Evolutionary conservation across 1,140 invertebrate species (phyloP).

Genomic region (Leucophenga varia): DNA sequence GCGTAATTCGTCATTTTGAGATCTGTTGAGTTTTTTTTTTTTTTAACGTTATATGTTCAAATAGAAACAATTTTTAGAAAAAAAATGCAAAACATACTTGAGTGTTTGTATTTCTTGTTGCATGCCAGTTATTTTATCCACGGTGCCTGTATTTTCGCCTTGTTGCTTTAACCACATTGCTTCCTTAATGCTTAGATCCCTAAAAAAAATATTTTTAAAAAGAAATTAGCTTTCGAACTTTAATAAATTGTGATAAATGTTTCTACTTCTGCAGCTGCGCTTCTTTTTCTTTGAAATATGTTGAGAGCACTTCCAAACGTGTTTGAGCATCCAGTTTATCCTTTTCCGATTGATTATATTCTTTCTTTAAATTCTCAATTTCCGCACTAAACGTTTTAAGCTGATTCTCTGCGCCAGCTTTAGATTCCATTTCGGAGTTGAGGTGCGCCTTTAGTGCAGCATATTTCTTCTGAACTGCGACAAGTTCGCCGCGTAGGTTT

Average conservation of each 20-base stretch:
- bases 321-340: constrained; percentile 80
- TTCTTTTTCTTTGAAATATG: constrained; percentile 88
- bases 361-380: constrained; percentile 61
- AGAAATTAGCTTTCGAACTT: background rate
- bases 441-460: constrained; percentile 47
- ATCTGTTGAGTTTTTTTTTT: constrained; percentile 48
- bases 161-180: constrained; percentile 79
- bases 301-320: constrained; percentile 78
- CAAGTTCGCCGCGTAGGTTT: constrained; percentile 59
- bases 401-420: constrained; percentile 34
- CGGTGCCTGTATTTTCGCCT: constrained; percentile 76
- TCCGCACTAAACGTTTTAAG: constrained; percentile 33
- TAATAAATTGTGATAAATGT: background rate
- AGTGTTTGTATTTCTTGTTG: constrained; percentile 79
- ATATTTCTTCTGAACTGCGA: constrained; percentile 57
- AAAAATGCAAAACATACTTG: constrained; percentile 62
- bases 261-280: constrained; percentile 76
- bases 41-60: background rate
- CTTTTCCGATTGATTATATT: constrained; percentile 71
- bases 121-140: constrained; percentile 73
- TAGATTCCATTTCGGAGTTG: constrained; percentile 52
- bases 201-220: constrained; percentile 52
- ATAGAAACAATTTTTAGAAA: background rate
- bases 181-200: constrained; percentile 78
- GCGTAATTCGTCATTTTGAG: constrained; percentile 72